These are phyloP conservation scores for Eueides isabella DNA, from an alignment of 1,140 invertebrate species.

Conservation along the genomic window DNA sequence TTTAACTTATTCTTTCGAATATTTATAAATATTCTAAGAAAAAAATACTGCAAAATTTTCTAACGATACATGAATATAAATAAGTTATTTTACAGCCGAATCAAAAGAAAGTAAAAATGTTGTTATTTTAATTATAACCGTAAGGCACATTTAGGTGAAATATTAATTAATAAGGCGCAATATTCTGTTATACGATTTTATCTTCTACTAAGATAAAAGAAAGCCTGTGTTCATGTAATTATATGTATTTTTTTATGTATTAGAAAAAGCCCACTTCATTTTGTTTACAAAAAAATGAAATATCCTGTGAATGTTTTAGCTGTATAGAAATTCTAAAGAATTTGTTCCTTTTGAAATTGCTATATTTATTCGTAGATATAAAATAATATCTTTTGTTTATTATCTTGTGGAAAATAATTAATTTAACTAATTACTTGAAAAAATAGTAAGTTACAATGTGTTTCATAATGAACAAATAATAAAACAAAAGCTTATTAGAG, in stretches of 20 bases:
- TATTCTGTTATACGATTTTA: conserved; percentile 6
- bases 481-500: too few relatives aligned
- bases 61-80: background rate
- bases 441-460: too few relatives aligned
- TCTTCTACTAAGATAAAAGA: conserved; percentile 22
- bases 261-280: background rate
- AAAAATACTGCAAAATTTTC: too few relatives aligned
- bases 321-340: background rate
- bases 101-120: conserved; percentile 14
- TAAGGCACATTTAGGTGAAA: conserved; percentile 29
- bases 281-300: background rate
- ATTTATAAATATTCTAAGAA: too few relatives aligned
- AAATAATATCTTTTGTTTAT: background rate
- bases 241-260: background rate
- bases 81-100: background rate
- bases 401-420: too few relatives aligned
- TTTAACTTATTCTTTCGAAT: too few relatives aligned
- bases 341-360: background rate
- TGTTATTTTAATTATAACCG: conserved; percentile 39
- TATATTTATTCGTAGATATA: background rate
- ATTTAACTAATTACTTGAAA: too few relatives aligned
- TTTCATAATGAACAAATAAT: too few relatives aligned
- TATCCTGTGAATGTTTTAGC: background rate
- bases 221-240: conserved; percentile 14
- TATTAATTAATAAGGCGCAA: conserved; percentile 24